Percentiles rank a stretch among this genome's conserved stretches.
Evolutionary conservation across 2,888 invertebrate genomes (phyloP).

Genomic region (Psococerastis gibbosa): DNA sequence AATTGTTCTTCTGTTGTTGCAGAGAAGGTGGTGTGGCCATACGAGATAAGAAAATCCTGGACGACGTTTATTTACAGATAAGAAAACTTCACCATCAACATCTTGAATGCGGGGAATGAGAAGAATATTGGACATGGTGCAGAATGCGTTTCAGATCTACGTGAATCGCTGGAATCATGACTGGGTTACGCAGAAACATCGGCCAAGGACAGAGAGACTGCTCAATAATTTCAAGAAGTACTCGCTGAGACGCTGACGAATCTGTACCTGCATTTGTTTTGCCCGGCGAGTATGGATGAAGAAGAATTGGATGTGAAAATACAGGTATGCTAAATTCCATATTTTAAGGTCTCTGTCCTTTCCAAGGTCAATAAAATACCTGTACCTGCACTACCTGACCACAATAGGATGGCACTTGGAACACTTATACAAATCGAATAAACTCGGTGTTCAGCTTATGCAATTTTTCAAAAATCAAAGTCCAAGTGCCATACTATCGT

Average conservation of each 20-base stretch:
- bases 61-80: constrained; percentile 1
- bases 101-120: not conserved
- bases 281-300: constrained; percentile 72
- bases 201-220: constrained; percentile 59
- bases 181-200: constrained; percentile 32
- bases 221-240: constrained; percentile 89
- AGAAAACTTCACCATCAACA: not conserved
- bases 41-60: not conserved
- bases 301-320: constrained; percentile 86
- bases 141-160: constrained; percentile 66
- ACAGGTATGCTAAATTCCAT: no score
- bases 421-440: no score
- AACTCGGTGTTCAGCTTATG: no score
- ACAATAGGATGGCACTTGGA: no score
- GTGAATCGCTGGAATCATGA: constrained; percentile 50
- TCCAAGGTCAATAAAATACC: no score
- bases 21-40: no score
- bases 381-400: no score
- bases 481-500: no score
- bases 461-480: no score
- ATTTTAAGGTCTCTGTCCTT: no score
- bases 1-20: constrained; percentile 24
- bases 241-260: constrained; percentile 78
- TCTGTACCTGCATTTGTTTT: constrained; percentile 73
- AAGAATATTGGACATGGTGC: constrained; percentile 59